Base-by-base conservation (phyloP, 1,140 invertebrate genomes). In the Rhizoglyphus robini region DNA sequence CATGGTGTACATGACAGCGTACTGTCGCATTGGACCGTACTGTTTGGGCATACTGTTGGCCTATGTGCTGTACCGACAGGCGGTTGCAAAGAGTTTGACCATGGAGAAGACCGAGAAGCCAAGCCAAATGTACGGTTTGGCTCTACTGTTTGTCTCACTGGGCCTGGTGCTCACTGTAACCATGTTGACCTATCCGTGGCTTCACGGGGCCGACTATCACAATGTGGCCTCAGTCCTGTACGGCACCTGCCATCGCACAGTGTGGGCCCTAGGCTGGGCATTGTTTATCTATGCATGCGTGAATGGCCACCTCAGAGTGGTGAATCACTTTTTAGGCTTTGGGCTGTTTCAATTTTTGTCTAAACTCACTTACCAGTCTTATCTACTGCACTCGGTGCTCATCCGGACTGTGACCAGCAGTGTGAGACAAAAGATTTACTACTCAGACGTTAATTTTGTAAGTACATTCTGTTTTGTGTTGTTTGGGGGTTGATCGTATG, bases 311-410 rank as follows among this genome's bases (percentile, higher is more conserved):
- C 8, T 32, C 13, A 11, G 8, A 60, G 15, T 32, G 11, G 2
- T 60, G 58, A 29, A 60, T 34, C 58, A 32, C 13, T 3, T 60
- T 11, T 60, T 60, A 11, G n/a, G 18, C 1, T 3, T 2, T 3
- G 15, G 15, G n/a, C n/a, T 46, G 15, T 34, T 46, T 60, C 58
- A 60, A 46, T 13, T 60, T 11, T 46, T 78, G 11, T 75, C 72
- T 51, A 68, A 75, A 57, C 67, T 79, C 29, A 76, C 77, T 0
- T 78, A 75, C 63, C 70, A 73, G n/a, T 72, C 73, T 4, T 79
- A 77, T 67, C 69, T 78, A 0, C 66, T 78, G n/a, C 77, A 79
- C 29, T 64, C 63, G 5, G 23, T 64, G 1, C 23, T 64, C n/a
- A 49, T 64, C 25, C 20, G 18, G n/a, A n/a, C 38, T 1, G 25